Conservation (phyloP, 2,113 vertebrate species). For the Corapipo altera region DNA sequence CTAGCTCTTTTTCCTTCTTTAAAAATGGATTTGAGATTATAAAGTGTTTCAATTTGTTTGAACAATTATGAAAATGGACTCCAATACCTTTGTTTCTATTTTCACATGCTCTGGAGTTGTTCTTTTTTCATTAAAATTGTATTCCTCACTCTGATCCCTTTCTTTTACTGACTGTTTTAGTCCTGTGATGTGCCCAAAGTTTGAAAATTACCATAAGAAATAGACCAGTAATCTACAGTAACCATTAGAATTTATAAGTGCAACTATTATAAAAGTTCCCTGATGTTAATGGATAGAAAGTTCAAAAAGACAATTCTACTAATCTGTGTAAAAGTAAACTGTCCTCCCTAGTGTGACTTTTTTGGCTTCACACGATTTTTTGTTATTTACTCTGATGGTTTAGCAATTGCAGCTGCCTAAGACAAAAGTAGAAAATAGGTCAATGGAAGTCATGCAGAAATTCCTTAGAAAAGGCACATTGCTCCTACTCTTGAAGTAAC, state of each 20-base stretch:
- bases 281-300: background rate
- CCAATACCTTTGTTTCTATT: background rate
- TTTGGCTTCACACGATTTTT: background rate
- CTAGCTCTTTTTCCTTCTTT: background rate
- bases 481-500: background rate
- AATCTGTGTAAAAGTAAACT: background rate
- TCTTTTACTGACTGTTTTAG: background rate
- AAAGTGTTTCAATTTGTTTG: background rate
- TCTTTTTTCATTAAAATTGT: background rate
- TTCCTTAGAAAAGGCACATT: background rate
- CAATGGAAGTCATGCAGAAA: background rate
- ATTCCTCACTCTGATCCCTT: background rate
- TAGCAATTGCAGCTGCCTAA: background rate
- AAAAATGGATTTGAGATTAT: background rate
- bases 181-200: background rate
- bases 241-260: background rate
- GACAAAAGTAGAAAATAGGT: background rate
- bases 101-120: background rate
- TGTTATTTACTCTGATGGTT: background rate
- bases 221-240: background rate
- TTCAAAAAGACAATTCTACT: background rate
- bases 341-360: background rate
- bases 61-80: background rate
- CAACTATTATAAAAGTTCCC: background rate
- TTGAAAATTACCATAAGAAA: background rate